These are phyloP conservation scores for Onthophagus taurus DNA, from an alignment of 1,140 invertebrate genomes.

Conservation along the genomic window DNA sequence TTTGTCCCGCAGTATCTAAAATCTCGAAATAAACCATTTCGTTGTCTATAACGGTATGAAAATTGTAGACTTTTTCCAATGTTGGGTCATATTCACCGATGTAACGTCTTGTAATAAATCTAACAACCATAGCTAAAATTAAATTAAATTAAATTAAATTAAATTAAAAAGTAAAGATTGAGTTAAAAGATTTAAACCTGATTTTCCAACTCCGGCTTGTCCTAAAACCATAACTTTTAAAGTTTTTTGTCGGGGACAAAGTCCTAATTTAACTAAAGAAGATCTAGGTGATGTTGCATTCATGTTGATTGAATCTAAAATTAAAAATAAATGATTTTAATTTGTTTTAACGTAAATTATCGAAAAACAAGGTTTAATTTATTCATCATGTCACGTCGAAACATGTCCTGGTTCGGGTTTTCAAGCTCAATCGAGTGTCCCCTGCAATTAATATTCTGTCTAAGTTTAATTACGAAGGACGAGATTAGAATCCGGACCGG, in stretches of 20 bases:
- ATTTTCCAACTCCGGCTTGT: conserved; percentile 68
- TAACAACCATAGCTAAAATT: conserved; percentile 62
- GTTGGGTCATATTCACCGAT: conserved; percentile 77
- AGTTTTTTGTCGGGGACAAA: conserved; percentile 50
- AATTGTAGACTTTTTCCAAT: conserved; percentile 68
- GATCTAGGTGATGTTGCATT: conserved; percentile 52
- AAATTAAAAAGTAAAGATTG: neutral
- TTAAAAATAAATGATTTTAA: neutral
- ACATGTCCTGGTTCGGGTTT: no score
- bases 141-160: conserved; percentile 12
- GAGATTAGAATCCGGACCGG: no score
- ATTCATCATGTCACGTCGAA: no score
- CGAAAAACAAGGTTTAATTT: no score
- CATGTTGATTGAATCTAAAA: conserved; percentile 27
- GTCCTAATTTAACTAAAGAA: conserved; percentile 50
- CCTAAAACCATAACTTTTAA: conserved; percentile 66
- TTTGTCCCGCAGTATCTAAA: conserved; percentile 67
- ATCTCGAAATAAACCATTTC: conserved; percentile 70
- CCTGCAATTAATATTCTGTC: no score
- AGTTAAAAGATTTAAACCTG: conserved; percentile 45
- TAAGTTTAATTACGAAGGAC: no score
- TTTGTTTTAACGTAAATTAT: neutral
- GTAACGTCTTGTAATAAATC: conserved; percentile 70
- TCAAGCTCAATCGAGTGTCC: no score
- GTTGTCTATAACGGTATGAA: conserved; percentile 64